Evolutionary conservation across 2,113 vertebrate genomes (phyloP).

Genomic region (Syngnathus scovelli): DNA sequence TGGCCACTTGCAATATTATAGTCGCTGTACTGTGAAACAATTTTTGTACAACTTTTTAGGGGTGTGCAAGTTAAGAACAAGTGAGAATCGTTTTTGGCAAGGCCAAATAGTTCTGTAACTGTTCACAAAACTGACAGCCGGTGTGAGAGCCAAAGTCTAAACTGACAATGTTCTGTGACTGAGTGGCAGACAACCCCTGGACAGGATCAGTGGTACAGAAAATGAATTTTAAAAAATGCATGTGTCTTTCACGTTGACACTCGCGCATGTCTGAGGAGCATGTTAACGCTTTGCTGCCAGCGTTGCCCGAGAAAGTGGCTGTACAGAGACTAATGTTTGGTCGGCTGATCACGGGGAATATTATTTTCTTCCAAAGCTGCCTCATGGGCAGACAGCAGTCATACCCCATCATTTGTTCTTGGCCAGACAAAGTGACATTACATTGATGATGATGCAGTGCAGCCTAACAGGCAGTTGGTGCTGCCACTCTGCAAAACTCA

Average conservation of each 20-base stretch:
- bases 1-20: background rate
- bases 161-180: background rate
- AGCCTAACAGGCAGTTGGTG: background rate
- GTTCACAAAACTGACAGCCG: background rate
- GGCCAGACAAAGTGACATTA: background rate
- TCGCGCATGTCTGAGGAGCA: too few relatives aligned
- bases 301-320: too few relatives aligned
- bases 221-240: background rate
- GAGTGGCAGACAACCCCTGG: background rate
- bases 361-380: background rate
- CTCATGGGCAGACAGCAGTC: background rate
- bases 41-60: background rate
- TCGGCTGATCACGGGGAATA: conserved; percentile 8
- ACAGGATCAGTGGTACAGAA: background rate
- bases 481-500: background rate
- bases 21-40: background rate
- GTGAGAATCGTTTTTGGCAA: background rate
- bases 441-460: conserved; percentile 5
- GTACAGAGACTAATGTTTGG: background rate
- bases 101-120: background rate
- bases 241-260: too few relatives aligned
- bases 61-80: background rate
- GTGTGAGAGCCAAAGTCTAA: background rate
- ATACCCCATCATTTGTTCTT: background rate
- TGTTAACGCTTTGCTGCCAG: too few relatives aligned